Percentiles rank a stretch among this genome's conserved stretches.
phyloP scores from a whole-genome alignment of 2,797 vertebrate genomes.

The Lerista edwardsae region DNA sequence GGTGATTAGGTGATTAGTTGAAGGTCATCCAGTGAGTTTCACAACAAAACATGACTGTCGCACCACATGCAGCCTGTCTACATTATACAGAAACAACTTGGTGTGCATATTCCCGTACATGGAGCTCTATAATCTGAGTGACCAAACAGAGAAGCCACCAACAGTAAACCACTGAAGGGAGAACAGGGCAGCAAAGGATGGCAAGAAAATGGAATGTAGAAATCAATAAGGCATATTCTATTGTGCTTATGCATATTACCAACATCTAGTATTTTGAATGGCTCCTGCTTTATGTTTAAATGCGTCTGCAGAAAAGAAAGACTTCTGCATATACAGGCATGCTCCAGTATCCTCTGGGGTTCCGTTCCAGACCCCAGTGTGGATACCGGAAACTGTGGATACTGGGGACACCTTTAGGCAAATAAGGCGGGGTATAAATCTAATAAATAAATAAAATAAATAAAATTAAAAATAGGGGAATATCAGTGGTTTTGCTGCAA shows the following conservation, averaged over 20 bases:
- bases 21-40: background rate
- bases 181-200: background rate
- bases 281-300: constrained; percentile 1
- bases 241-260: constrained; percentile 19
- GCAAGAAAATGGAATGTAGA: background rate
- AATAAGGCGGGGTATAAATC: no score
- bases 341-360: no score
- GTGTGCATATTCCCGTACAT: background rate
- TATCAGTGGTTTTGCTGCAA: no score
- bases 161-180: background rate
- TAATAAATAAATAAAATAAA: no score
- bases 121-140: background rate
- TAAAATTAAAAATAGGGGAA: no score
- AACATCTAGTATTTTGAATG: background rate
- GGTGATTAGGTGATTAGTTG: background rate
- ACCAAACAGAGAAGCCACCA: background rate
- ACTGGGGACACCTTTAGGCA: no score
- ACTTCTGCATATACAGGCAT: background rate
- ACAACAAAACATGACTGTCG: background rate
- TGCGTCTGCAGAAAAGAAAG: background rate
- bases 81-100: background rate
- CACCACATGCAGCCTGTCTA: background rate
- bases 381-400: no score
- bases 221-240: constrained; percentile 16
- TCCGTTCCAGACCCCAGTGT: no score